These are phyloP conservation scores for Parauchenoglanis punctatus DNA, from an alignment of 2,797 vertebrate genomes.

Conservation along the genomic window DNA sequence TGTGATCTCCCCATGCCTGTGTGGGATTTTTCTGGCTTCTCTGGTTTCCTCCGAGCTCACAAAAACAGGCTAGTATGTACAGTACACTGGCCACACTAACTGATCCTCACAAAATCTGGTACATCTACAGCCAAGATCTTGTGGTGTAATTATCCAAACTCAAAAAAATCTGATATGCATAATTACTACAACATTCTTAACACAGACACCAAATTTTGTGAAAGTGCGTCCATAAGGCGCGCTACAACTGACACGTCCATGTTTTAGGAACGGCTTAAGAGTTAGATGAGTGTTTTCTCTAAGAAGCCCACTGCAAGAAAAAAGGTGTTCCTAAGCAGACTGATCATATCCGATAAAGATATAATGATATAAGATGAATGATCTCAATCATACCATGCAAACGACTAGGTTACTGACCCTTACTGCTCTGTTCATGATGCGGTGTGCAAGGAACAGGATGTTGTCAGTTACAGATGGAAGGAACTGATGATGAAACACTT, in stretches of 20 bases:
- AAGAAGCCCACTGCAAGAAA: slow-evolving; percentile 80
- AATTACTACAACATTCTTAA: too few species aligned
- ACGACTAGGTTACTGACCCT: slow-evolving; percentile 47
- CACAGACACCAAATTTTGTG: too few species aligned
- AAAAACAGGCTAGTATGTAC: neutral
- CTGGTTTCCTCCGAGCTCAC: neutral
- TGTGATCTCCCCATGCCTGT: neutral
- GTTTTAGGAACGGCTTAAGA: neutral
- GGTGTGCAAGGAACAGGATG: slow-evolving; percentile 82
- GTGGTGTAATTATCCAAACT: too few species aligned
- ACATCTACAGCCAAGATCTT: too few species aligned
- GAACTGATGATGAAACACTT: slow-evolving; percentile 82
- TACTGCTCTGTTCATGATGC: slow-evolving; percentile 67
- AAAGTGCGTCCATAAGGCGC: too few species aligned
- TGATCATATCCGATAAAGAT: slow-evolving; percentile 61
- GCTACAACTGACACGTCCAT: too few species aligned
- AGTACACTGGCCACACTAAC: neutral
- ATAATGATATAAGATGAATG: neutral
- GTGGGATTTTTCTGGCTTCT: neutral
- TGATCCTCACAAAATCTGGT: too few species aligned
- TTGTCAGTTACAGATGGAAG: slow-evolving; percentile 82
- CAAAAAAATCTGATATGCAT: too few species aligned
- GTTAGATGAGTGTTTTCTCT: slow-evolving; percentile 76
- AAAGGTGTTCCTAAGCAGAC: slow-evolving; percentile 80
- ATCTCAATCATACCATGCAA: neutral